Base-by-base conservation (phyloP, 2,797 vertebrate genomes). In the Parambassis ranga region DNA sequence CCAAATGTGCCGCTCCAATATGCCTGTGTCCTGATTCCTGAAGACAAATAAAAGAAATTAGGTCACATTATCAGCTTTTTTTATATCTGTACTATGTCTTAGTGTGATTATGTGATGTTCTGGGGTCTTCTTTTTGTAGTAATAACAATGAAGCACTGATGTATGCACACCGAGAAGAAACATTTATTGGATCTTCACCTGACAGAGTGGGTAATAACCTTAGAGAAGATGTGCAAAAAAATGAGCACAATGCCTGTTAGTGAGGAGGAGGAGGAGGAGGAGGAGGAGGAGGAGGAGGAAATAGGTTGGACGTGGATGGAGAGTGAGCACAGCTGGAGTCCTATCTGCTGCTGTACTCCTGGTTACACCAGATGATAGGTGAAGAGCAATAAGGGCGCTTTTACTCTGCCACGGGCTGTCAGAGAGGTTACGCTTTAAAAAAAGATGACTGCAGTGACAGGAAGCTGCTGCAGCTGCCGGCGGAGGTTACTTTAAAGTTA, bases 291-390 rank as follows among this genome's bases (percentile, higher is more conserved):
- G 44, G 46, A 28, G 22, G 28, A 47, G 35, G 14, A 47, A 27
- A 53, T 22, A 6, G 43, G 50, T 6, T 32, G 31, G 44, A 48
- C 44, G 58, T 41, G 56, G 38, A 44, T 0, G n/a, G 65, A 31
- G 61, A 35, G 51, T 3, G 69, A 51, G 50, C 63, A 56, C 77
- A 77, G 81, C 82, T 76, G 73, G 82, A 74, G 35, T 5, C 26
- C 53, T 43, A 24, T 19, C 53, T 72, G 46, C 44, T 48, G 60
- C 73, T 65, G 77, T 42, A 35, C 68, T 65, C 73, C 16, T 39
- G 72, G 62, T 62, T 75, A 55, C 51, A 59, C 32, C 56, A 46
- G 51, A 80, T 63, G 75, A 79, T 65, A 56, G 63, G 47, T 64
- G 62, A 48, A 60, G 68, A 67, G 62, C 62, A 31, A 6, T 26